Evolutionary conservation across 2,113 vertebrate genomes (phyloP).

Genomic region (Chloroceryle aenea): DNA sequence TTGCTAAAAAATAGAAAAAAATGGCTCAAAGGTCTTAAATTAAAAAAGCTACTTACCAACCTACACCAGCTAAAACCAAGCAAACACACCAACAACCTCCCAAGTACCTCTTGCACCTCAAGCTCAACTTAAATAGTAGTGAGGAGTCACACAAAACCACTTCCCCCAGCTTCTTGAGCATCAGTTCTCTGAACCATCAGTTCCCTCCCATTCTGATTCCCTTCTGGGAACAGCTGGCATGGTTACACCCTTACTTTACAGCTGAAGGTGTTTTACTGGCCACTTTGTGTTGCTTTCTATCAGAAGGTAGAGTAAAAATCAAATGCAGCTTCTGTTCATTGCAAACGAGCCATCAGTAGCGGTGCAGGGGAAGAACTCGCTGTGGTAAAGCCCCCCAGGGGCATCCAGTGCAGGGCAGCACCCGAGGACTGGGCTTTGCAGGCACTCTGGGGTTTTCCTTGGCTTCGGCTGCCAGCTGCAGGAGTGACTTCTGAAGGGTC

Average conservation of each 20-base stretch:
- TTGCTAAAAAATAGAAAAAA: accelerated
- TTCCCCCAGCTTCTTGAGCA: background rate
- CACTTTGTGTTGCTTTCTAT: background rate
- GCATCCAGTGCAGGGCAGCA: accelerated
- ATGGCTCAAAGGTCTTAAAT: accelerated
- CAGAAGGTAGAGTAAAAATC: background rate
- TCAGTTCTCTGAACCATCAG: background rate
- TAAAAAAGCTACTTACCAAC: background rate
- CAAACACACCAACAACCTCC: background rate
- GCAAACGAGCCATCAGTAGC: background rate
- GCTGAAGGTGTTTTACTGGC: background rate
- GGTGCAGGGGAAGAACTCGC: accelerated
- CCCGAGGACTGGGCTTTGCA: background rate
- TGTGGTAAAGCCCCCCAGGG: background rate
- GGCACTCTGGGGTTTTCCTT: background rate
- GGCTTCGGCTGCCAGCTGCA: background rate
- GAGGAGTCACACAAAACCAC: background rate
- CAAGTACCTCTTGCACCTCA: accelerated
- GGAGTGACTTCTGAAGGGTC: accelerated
- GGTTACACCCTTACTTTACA: background rate
- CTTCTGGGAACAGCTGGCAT: background rate
- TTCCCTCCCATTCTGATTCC: background rate
- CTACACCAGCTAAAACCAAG: background rate
- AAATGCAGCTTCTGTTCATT: background rate
- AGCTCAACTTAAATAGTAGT: background rate